Evolutionary conservation across 2,888 invertebrate genomes (phyloP).

Genomic region (Geophilus truncorum): DNA sequence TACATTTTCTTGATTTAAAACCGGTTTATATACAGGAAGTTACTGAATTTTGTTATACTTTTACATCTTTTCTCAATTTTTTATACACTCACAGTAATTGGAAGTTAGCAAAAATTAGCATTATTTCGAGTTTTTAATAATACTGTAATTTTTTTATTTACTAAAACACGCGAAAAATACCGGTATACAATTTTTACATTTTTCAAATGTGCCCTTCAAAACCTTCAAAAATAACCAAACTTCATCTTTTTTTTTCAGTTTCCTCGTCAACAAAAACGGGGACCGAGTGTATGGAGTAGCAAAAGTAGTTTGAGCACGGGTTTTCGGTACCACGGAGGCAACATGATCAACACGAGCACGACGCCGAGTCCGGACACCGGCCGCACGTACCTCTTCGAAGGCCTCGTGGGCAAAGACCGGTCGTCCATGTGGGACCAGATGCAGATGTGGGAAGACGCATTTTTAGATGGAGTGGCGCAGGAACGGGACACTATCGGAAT

Average conservation of each 20-base stretch:
- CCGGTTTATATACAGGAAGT: too few relatives aligned
- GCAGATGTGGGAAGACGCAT: conserved; percentile 99
- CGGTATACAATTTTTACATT: too few relatives aligned
- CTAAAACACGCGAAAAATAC: too few relatives aligned
- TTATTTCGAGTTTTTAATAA: too few relatives aligned
- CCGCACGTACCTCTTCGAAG: conserved; percentile 85
- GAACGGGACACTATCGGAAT: conserved; percentile 98
- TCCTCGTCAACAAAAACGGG: conserved; percentile 65
- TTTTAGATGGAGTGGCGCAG: conserved; percentile 93
- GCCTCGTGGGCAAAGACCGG: conserved; percentile 63
- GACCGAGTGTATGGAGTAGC: conserved; percentile 85
- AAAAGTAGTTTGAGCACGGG: conserved; percentile 84
- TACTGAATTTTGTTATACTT: too few relatives aligned
- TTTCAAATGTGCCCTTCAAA: too few relatives aligned
- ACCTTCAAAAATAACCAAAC: too few relatives aligned
- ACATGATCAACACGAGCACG: conserved; percentile 71
- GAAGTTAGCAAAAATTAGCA: too few relatives aligned
- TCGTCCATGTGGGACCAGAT: conserved; percentile 95
- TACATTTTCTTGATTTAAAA: too few relatives aligned
- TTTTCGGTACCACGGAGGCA: conserved; percentile 79
- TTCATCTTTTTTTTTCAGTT: conserved; percentile 53
- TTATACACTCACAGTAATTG: too few relatives aligned
- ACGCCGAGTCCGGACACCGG: conserved; percentile 86
- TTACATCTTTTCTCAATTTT: too few relatives aligned
- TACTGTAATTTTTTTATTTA: too few relatives aligned